Conservation (phyloP, 2,888 invertebrate species). For the Agriotes lineatus region DNA sequence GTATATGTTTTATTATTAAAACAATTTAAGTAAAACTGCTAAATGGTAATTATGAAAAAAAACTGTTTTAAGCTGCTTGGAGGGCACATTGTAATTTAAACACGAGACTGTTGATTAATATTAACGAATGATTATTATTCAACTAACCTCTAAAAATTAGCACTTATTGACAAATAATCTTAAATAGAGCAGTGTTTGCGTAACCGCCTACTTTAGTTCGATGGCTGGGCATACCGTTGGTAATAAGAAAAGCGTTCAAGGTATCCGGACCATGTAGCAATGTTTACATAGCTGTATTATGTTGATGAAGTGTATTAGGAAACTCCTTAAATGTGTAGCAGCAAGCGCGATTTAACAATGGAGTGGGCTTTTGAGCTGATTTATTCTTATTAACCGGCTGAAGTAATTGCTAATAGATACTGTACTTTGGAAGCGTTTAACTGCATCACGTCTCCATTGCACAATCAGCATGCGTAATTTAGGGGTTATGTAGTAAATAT, state of each 20-base stretch:
- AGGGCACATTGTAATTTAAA: too few relatives aligned
- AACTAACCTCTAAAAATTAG: too few relatives aligned
- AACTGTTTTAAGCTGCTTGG: too few relatives aligned
- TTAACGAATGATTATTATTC: too few relatives aligned
- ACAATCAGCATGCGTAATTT: not conserved
- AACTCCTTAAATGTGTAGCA: slow-evolving; percentile 8
- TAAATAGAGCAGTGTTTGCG: not conserved
- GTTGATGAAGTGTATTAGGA: slow-evolving; percentile 9
- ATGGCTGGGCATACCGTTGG: not conserved
- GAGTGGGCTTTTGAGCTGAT: slow-evolving; percentile 5
- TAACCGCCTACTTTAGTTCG: not conserved
- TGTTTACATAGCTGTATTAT: slow-evolving; percentile 17
- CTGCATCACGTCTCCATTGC: not conserved
- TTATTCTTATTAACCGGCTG: slow-evolving; percentile 10
- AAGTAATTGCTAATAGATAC: slow-evolving; percentile 14
- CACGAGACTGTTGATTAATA: too few relatives aligned
- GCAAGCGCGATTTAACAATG: slow-evolving; percentile 3
- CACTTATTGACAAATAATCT: too few relatives aligned
- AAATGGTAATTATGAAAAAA: too few relatives aligned
- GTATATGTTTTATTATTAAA: too few relatives aligned
- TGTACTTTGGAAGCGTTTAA: not conserved
- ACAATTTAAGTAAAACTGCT: too few relatives aligned
- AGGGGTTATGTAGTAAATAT: not conserved
- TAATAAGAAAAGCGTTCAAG: slow-evolving; percentile 13
- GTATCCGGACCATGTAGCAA: slow-evolving; percentile 15